These are phyloP conservation scores for Otus sunia DNA, from an alignment of 2,113 vertebrate species.

Conservation along the genomic window DNA sequence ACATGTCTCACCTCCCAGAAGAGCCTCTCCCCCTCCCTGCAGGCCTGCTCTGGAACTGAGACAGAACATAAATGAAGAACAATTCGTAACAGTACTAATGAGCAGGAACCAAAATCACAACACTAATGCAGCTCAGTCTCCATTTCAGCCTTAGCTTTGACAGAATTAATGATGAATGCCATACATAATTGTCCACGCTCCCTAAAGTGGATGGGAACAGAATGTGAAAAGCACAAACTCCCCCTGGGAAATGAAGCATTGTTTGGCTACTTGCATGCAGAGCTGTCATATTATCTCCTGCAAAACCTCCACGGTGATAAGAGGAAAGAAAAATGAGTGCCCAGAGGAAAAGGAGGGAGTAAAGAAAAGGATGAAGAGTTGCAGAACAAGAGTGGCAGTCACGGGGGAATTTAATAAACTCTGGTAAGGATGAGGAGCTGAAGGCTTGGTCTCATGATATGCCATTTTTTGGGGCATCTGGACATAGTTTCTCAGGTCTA, in stretches of 20 bases:
- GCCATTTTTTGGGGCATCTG: background rate
- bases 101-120: background rate
- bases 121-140: background rate
- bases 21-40: background rate
- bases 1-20: background rate
- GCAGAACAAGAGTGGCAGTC: background rate
- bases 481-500: background rate
- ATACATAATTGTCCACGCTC: background rate
- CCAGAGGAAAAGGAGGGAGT: background rate
- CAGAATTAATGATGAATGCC: background rate
- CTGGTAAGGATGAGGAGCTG: background rate
- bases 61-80: background rate
- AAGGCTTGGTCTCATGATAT: background rate
- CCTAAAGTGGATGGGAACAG: background rate
- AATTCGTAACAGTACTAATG: background rate
- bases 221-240: background rate
- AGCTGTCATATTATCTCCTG: background rate
- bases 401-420: background rate
- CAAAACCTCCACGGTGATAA: background rate
- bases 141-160: background rate
- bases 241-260: background rate
- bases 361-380: background rate
- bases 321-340: too few relatives aligned
- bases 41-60: background rate
- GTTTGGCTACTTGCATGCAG: background rate